Evolutionary conservation across 2,113 vertebrate species (phyloP).

Genomic region (Illadopsis cleaveri): DNA sequence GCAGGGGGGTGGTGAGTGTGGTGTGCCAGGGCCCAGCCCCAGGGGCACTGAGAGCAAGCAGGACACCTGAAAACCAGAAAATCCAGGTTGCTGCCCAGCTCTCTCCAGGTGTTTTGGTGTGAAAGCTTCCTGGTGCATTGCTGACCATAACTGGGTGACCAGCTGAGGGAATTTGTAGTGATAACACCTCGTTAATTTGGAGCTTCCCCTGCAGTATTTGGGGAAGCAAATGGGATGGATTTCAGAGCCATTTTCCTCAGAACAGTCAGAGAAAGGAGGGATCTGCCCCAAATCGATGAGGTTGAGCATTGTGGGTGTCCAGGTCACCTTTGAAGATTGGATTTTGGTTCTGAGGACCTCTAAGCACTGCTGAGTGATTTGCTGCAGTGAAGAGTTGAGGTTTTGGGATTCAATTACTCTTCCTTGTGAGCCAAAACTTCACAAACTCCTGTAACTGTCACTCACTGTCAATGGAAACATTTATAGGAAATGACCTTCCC

Average conservation of each 20-base stretch:
- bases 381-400: background rate
- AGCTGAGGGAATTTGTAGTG: background rate
- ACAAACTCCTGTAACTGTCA: background rate
- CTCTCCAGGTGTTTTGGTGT: background rate
- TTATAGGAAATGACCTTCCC: background rate
- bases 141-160: background rate
- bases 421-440: background rate
- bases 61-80: background rate
- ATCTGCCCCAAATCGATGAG: background rate
- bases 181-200: fast-evolving
- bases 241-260: background rate
- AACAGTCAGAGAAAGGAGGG: background rate
- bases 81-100: background rate
- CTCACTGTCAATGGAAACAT: background rate
- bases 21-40: background rate
- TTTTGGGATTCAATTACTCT: background rate
- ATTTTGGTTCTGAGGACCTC: background rate
- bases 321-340: background rate
- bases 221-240: background rate
- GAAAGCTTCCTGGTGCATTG: background rate
- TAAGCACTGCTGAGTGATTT: background rate
- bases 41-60: background rate
- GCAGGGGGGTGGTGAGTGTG: background rate
- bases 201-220: background rate
- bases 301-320: background rate